These are phyloP conservation scores for Dasypus novemcinctus DNA, from an alignment of 2,113 vertebrate species.

Conservation along the genomic window DNA sequence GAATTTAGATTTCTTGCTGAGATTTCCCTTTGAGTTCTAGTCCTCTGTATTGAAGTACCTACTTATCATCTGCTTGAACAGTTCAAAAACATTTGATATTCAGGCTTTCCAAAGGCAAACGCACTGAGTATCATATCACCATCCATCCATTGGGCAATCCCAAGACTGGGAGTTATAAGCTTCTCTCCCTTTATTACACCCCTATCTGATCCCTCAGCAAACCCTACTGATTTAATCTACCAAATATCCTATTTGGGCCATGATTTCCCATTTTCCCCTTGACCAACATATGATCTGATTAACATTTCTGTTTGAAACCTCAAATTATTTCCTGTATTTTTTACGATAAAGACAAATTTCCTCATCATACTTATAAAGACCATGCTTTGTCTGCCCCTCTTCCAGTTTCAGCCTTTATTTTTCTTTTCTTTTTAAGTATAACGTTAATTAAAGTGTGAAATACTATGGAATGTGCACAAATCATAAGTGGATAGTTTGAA, in stretches of 20 bases:
- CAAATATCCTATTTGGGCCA: background rate
- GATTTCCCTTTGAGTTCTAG: background rate
- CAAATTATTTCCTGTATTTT: background rate
- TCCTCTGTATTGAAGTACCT: background rate
- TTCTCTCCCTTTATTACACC: background rate
- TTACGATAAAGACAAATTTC: background rate
- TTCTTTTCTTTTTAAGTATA: background rate
- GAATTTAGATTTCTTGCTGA: background rate
- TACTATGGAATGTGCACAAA: background rate
- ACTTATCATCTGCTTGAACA: background rate
- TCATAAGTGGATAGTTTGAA: background rate
- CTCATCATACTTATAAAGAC: background rate
- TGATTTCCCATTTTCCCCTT: background rate
- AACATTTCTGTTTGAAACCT: background rate
- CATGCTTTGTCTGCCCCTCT: background rate
- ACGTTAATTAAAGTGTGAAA: background rate
- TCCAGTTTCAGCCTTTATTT: background rate
- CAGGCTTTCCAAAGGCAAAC: background rate
- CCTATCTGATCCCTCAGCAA: background rate
- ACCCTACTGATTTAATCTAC: background rate
- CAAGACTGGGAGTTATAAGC: background rate
- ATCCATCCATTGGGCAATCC: background rate
- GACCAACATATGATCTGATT: background rate
- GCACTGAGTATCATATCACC: background rate
- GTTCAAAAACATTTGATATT: background rate